phyloP scores from a whole-genome alignment of 1,140 invertebrate genomes.

The Apis florea region DNA sequence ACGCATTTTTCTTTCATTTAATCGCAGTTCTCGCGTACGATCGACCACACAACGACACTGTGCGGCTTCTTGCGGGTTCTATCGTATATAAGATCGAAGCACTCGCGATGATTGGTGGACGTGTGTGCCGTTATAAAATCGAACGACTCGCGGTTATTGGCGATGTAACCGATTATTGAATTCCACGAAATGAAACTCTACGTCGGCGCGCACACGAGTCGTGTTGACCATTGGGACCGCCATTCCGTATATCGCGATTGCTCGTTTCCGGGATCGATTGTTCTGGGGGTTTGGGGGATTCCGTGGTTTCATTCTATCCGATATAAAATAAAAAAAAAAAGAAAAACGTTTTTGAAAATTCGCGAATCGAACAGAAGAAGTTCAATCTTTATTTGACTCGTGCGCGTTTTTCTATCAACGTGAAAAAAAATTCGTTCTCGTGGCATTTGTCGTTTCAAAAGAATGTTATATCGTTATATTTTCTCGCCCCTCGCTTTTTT shows the following conservation, averaged over 20 bases:
- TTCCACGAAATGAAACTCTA: conserved; percentile 68
- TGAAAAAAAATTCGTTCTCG: no score
- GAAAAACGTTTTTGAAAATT: neutral
- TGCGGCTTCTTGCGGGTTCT: conserved; percentile 11
- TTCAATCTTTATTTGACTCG: neutral
- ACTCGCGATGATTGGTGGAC: conserved; percentile 28
- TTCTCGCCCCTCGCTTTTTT: no score
- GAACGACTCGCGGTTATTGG: conserved; percentile 55
- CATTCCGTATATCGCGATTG: conserved; percentile 39
- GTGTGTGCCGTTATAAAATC: conserved; percentile 50
- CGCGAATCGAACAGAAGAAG: no score
- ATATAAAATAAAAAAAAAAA: no score
- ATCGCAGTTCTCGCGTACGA: no score
- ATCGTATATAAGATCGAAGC: neutral
- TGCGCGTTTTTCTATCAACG: neutral
- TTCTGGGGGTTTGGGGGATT: neutral
- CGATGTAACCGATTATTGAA: conserved; percentile 69
- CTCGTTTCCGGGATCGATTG: conserved; percentile 41
- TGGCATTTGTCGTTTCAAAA: no score
- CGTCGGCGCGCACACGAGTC: conserved; percentile 33
- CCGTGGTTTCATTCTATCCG: neutral
- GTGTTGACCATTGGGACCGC: conserved; percentile 11
- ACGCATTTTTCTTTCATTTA: no score
- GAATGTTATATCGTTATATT: no score
- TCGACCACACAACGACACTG: neutral